Evolutionary conservation across 2,113 vertebrate species (phyloP).

Genomic region (Anolis carolinensis): DNA sequence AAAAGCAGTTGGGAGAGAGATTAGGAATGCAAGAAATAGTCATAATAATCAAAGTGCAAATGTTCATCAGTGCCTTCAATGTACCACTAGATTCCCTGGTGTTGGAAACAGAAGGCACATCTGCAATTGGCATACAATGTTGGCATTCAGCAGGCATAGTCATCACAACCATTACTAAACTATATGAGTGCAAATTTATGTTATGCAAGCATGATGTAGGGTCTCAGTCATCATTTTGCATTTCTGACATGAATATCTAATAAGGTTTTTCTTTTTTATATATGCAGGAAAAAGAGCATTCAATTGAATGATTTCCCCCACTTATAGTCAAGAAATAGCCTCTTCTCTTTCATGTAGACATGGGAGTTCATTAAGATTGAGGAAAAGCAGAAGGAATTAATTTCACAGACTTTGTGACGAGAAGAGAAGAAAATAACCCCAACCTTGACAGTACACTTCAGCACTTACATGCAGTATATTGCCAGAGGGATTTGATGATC

Average conservation of each 20-base stretch:
- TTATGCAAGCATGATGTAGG: not conserved
- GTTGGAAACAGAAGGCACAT: too few species aligned
- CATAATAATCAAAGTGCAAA: too few species aligned
- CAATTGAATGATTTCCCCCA: not conserved
- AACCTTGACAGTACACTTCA: slow-evolving; percentile 1
- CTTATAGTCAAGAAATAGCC: not conserved
- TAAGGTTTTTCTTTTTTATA: not conserved
- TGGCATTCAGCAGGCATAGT: too few species aligned
- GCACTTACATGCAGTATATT: slow-evolving; percentile 15
- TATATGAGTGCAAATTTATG: too few species aligned
- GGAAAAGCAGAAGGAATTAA: slow-evolving; percentile 15
- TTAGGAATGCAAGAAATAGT: too few species aligned
- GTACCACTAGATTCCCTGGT: too few species aligned
- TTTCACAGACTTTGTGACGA: slow-evolving; percentile 20
- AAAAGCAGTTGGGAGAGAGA: too few species aligned
- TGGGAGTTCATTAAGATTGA: slow-evolving; percentile 6
- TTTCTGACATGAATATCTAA: not conserved
- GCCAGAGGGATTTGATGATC: slow-evolving; percentile 42
- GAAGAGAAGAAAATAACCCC: not conserved
- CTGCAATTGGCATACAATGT: too few species aligned
- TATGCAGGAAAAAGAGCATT: not conserved
- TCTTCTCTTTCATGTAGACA: not conserved
- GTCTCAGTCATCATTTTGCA: too few species aligned
- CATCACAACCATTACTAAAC: too few species aligned
- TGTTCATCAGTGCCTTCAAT: too few species aligned